phyloP scores from a whole-genome alignment of 1,140 invertebrate genomes.

The Leptinotarsa lineolata region DNA sequence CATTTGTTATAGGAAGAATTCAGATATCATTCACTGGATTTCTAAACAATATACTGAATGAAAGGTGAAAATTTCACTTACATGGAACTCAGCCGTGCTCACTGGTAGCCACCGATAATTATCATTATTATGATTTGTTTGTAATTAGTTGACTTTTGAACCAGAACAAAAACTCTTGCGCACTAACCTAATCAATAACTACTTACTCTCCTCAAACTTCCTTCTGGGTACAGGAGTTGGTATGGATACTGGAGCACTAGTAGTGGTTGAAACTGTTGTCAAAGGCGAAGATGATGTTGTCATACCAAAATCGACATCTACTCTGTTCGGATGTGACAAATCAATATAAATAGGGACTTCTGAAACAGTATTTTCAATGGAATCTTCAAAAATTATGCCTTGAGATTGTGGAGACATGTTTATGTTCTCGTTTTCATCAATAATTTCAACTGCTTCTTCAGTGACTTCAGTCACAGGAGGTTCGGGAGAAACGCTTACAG shows the following conservation, averaged over 20 bases:
- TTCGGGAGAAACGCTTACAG: background rate
- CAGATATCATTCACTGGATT: no score
- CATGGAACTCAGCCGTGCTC: no score
- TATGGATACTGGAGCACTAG: background rate
- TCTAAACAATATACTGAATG: no score
- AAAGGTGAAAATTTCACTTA: no score
- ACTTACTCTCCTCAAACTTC: conserved; percentile 7
- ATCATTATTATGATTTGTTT: no score
- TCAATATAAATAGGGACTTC: conserved; percentile 5
- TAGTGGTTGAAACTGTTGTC: background rate
- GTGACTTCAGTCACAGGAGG: conserved; percentile 2
- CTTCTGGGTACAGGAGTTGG: background rate
- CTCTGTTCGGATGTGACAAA: conserved; percentile 4
- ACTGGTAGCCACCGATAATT: no score
- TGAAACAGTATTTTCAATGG: background rate
- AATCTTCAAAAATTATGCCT: background rate
- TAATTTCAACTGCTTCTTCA: conserved; percentile 3
- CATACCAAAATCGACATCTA: background rate
- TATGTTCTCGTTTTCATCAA: background rate
- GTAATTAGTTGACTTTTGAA: background rate
- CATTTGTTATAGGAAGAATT: no score
- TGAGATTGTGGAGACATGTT: background rate
- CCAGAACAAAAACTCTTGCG: background rate
- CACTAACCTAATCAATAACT: background rate
- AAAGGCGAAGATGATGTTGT: background rate